Conservation (phyloP, 1,140 invertebrate species). For the Hirudo medicinalis region DNA sequence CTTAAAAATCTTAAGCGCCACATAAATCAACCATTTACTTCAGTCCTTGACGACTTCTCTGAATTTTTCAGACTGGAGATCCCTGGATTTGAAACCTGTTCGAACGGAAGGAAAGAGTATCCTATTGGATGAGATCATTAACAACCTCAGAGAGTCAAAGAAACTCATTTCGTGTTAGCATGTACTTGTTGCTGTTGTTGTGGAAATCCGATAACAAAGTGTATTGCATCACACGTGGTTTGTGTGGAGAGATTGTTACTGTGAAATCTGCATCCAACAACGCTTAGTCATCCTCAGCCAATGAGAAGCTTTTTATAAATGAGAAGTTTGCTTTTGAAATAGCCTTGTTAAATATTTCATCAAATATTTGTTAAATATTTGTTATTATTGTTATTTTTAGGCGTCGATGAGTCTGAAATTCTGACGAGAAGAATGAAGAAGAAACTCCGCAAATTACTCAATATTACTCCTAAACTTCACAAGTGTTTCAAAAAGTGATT, state of each 20-base stretch:
- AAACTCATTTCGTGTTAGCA: neutral
- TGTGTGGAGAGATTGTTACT: too few relatives aligned
- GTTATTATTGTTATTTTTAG: neutral
- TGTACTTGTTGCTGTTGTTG: neutral
- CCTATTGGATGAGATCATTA: neutral
- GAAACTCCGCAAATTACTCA: neutral
- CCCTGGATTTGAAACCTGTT: neutral
- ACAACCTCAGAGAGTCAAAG: constrained; percentile 4
- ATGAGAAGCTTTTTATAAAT: too few relatives aligned
- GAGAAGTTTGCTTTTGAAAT: too few relatives aligned
- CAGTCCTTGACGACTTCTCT: too few relatives aligned
- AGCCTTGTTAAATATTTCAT: neutral
- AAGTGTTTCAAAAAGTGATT: constrained; percentile 7
- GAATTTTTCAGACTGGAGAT: neutral
- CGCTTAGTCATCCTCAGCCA: too few relatives aligned
- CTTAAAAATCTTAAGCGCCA: too few relatives aligned
- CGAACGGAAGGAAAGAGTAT: neutral
- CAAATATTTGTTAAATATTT: neutral
- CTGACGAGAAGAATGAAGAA: constrained; percentile 4
- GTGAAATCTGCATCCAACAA: too few relatives aligned
- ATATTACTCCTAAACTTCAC: constrained; percentile 8
- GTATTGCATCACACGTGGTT: too few relatives aligned
- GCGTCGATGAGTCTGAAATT: constrained; percentile 9
- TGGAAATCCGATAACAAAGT: too few relatives aligned
- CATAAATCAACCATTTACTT: too few relatives aligned